phyloP scores from a whole-genome alignment of 2,888 invertebrate species.

The Perdita meconis region DNA sequence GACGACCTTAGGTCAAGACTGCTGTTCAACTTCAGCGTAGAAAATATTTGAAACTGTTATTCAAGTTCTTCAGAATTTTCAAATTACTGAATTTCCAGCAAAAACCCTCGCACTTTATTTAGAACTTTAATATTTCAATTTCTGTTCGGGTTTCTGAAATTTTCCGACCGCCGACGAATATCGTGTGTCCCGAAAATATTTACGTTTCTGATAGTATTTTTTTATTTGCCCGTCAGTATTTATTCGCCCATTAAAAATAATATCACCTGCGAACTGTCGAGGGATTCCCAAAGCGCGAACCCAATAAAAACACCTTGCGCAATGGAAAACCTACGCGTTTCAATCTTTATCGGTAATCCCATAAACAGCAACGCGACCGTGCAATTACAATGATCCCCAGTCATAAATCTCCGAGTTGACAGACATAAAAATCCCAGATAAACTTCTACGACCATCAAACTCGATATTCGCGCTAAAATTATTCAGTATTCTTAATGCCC shows the following conservation, averaged over 20 bases:
- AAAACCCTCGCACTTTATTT: too few species aligned
- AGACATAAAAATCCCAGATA: background rate
- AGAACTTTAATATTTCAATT: too few species aligned
- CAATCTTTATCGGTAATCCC: slow-evolving; percentile 5
- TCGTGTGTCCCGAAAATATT: too few species aligned
- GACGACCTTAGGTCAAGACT: background rate
- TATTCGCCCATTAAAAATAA: background rate
- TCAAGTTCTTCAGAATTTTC: too few species aligned
- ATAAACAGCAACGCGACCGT: background rate
- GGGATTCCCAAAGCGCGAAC: background rate
- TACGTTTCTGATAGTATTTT: too few species aligned
- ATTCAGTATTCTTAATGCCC: background rate
- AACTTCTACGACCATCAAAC: background rate
- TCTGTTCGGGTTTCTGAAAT: too few species aligned
- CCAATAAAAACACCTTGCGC: background rate
- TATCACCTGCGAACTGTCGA: background rate
- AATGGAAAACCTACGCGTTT: background rate
- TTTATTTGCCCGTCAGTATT: background rate
- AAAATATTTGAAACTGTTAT: too few species aligned
- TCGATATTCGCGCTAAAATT: background rate
- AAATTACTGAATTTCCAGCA: too few species aligned
- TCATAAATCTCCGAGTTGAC: background rate
- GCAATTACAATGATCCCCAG: background rate
- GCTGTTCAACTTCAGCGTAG: too few species aligned
- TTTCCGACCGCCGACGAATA: too few species aligned